Percentiles rank a stretch among this genome's conserved stretches.
These are phyloP conservation scores for Paradisaea rubra DNA, from an alignment of 2,113 vertebrate species.

Conservation along the genomic window DNA sequence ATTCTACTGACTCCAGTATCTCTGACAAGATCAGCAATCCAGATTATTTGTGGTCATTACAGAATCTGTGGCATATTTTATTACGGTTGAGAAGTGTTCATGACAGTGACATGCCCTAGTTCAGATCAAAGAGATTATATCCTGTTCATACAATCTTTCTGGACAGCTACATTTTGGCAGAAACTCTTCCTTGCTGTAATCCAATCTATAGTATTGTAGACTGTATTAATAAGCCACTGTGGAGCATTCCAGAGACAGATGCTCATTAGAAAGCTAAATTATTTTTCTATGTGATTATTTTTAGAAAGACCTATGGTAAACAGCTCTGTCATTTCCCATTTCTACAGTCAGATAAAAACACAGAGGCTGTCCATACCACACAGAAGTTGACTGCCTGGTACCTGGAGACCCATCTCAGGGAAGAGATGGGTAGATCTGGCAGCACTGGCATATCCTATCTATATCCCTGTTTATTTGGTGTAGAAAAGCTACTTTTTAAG, in stretches of 20 bases:
- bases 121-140: neutral
- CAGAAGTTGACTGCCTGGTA: neutral
- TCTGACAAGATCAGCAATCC: neutral
- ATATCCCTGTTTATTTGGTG: neutral
- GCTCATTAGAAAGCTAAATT: neutral
- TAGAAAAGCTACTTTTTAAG: neutral
- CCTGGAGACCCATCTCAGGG: fast-evolving
- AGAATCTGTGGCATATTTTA: neutral
- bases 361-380: neutral
- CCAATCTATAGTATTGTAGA: neutral
- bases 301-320: neutral
- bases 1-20: neutral
- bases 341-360: neutral
- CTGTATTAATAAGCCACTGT: neutral
- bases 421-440: neutral
- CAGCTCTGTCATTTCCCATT: neutral
- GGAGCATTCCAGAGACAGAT: neutral
- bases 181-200: neutral
- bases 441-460: neutral
- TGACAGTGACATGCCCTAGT: neutral
- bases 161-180: neutral
- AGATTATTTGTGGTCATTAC: neutral
- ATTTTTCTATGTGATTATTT: neutral
- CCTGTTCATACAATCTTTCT: neutral
- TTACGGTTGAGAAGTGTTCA: neutral